Evolutionary conservation across 1,140 invertebrate genomes (phyloP).

Genomic region (Leptinotarsa defecta): DNA sequence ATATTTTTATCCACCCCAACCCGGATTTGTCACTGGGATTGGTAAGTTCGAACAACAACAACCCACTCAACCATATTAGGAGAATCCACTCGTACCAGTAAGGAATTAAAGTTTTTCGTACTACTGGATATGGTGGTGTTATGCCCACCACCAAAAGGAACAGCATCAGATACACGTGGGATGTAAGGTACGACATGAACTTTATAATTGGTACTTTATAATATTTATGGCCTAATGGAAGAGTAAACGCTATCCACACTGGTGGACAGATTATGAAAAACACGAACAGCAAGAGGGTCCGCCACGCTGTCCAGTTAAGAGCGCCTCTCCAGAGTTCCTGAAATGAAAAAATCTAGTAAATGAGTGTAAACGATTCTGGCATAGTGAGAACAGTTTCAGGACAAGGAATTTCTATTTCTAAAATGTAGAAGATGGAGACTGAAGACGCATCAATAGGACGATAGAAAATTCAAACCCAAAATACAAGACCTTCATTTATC

Average conservation of each 20-base stretch:
- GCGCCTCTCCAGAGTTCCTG: slow-evolving; percentile 96
- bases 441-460: too few relatives aligned
- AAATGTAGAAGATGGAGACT: neutral
- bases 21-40: slow-evolving; percentile 95
- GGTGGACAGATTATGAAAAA: slow-evolving; percentile 91
- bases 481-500: too few relatives aligned
- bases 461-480: too few relatives aligned
- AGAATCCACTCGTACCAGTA: slow-evolving; percentile 97
- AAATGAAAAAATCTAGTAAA: slow-evolving; percentile 38
- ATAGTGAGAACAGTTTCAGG: too few relatives aligned
- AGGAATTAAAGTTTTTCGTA: slow-evolving; percentile 71
- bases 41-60: slow-evolving; percentile 93
- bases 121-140: slow-evolving; percentile 82
- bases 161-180: slow-evolving; percentile 96
- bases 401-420: neutral
- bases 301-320: slow-evolving; percentile 93
- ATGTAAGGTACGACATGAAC: slow-evolving; percentile 98
- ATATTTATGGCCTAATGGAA: slow-evolving; percentile 93
- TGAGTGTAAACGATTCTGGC: neutral
- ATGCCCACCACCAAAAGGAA: slow-evolving; percentile 90
- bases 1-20: slow-evolving; percentile 89
- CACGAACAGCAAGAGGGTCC: slow-evolving; percentile 89
- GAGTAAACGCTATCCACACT: slow-evolving; percentile 94
- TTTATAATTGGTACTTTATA: slow-evolving; percentile 98
- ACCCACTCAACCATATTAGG: slow-evolving; percentile 92